These are phyloP conservation scores for Tribolium castaneum DNA, from an alignment of 1,140 invertebrate species.

Conservation along the genomic window DNA sequence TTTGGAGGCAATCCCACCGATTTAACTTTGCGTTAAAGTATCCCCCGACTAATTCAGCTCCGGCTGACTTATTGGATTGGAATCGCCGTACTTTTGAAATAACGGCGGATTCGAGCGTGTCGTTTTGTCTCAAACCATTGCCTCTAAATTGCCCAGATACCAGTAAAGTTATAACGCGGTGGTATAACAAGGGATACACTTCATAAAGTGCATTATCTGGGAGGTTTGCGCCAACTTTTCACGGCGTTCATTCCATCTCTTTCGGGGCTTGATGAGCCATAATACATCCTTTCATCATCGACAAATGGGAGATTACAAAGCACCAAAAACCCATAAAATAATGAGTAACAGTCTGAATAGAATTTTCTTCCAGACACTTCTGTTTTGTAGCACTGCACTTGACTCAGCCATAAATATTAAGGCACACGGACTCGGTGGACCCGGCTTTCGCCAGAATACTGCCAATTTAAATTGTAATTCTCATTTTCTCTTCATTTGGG, in stretches of 20 bases:
- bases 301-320: background rate
- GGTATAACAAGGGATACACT: conserved; percentile 32
- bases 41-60: conserved; percentile 20
- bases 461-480: conserved; percentile 23
- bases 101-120: conserved; percentile 26
- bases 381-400: conserved; percentile 35
- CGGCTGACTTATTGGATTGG: conserved; percentile 19
- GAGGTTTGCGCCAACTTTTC: conserved; percentile 20
- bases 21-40: conserved; percentile 34
- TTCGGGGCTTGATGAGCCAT: conserved; percentile 2
- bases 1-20: conserved; percentile 20
- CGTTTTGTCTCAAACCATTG: conserved; percentile 35
- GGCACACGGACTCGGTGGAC: conserved; percentile 27
- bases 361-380: conserved; percentile 29
- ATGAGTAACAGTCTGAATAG: background rate
- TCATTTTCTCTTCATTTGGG: conserved; percentile 1
- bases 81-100: conserved; percentile 29
- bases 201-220: conserved; percentile 28
- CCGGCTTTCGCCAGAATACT: conserved; percentile 37
- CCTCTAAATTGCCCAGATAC: conserved; percentile 26
- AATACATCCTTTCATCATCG: background rate
- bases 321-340: background rate
- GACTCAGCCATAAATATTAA: conserved; percentile 39
- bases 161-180: conserved; percentile 18
- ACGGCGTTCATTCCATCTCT: background rate